Percentiles rank a stretch among this genome's conserved stretches.
Conservation (phyloP, 2,113 vertebrate genomes). For the Sterrhoptilus dennistouni region DNA sequence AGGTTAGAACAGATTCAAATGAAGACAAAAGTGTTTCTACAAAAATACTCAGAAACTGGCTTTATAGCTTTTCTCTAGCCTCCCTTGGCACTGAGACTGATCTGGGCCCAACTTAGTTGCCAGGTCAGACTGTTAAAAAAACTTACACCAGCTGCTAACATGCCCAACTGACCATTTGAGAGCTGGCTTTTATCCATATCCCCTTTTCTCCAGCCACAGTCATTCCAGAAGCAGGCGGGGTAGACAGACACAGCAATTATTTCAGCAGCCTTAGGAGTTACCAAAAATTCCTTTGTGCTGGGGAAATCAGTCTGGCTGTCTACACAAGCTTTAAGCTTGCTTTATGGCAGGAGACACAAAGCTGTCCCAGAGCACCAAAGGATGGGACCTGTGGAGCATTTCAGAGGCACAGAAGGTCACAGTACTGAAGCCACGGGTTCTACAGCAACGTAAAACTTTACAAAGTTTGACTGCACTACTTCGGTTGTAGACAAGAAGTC, state of each 20-base stretch:
- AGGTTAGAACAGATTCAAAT: constrained; percentile 6
- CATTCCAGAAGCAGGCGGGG: constrained; percentile 55
- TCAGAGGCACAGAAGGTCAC: constrained; percentile 55
- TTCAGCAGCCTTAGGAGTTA: constrained; percentile 61
- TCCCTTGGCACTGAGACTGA: constrained; percentile 3
- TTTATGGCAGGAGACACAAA: constrained; percentile 58
- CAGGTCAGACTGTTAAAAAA: constrained; percentile 36
- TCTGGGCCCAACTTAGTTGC: neutral
- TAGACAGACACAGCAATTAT: constrained; percentile 59
- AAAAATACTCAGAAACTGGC: neutral
- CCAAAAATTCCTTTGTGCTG: constrained; percentile 61
- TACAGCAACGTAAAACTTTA: constrained; percentile 42
- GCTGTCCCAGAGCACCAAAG: constrained; percentile 54
- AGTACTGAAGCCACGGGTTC: constrained; percentile 36
- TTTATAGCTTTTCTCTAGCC: neutral
- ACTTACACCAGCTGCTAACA: constrained; percentile 56
- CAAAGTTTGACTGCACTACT: constrained; percentile 6
- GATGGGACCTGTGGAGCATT: constrained; percentile 52
- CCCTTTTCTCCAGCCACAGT: constrained; percentile 60
- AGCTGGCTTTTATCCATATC: constrained; percentile 60
- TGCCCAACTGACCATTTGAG: constrained; percentile 53
- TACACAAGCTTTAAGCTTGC: constrained; percentile 57
- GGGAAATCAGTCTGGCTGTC: constrained; percentile 58
- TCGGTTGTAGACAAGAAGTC: neutral
- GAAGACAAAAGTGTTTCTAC: neutral